Conservation (phyloP, 2,797 vertebrate genomes). For the Dryobates pubescens region DNA sequence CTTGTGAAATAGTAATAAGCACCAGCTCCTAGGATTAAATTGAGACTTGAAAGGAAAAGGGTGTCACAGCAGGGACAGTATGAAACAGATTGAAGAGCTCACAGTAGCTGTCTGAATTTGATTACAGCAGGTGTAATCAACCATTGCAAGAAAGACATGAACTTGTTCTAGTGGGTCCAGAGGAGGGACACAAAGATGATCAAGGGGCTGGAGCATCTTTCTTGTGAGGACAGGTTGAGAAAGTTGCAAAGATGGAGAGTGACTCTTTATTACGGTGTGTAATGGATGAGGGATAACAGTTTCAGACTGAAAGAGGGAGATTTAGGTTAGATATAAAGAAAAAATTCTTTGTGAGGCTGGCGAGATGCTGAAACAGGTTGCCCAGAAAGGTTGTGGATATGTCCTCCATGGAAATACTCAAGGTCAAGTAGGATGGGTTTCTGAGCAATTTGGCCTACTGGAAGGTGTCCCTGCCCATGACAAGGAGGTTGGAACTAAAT, state of each 20-base stretch:
- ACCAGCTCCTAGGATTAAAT: not conserved
- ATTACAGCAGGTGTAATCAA: not conserved
- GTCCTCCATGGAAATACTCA: not conserved
- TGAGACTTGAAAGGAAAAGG: not conserved
- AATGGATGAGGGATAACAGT: not conserved
- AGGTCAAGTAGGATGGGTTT: not conserved
- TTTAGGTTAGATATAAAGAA: not conserved
- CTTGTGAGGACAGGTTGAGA: not conserved
- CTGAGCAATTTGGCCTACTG: no score
- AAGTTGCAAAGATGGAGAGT: not conserved
- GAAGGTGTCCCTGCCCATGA: not conserved
- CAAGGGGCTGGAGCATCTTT: not conserved
- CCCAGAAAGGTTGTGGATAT: not conserved
- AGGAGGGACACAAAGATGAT: not conserved
- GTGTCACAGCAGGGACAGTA: not conserved
- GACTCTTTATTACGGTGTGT: not conserved
- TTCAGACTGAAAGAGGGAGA: not conserved
- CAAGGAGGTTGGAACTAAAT: not conserved
- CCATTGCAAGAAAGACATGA: not conserved
- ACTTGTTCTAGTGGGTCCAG: not conserved
- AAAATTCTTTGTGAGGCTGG: not conserved
- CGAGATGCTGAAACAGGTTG: not conserved
- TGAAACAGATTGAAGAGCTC: not conserved
- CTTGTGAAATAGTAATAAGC: not conserved
- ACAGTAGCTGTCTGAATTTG: not conserved